A percentile compares a stretch with the other conserved stretches of the same genome.
These are phyloP conservation scores for Latrodectus elegans DNA, from an alignment of 2,888 invertebrate species.

Conservation along the genomic window DNA sequence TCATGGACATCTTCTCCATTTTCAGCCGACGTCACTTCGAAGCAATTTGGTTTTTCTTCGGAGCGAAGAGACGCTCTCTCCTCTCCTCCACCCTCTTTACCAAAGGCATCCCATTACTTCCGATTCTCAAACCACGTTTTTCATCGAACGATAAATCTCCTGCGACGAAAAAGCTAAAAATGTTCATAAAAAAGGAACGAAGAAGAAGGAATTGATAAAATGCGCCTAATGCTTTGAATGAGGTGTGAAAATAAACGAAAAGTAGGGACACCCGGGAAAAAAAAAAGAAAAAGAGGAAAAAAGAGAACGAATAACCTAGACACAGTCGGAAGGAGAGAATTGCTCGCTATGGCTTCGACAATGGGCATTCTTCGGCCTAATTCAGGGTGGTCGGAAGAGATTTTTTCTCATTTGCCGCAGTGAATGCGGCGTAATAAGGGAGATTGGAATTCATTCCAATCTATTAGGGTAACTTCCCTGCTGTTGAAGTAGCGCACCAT, in stretches of 20 bases:
- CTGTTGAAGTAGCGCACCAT: not conserved
- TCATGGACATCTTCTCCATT: no score
- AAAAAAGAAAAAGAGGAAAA: slow-evolving; percentile 8
- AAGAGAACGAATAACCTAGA: not conserved
- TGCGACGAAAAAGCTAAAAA: no score
- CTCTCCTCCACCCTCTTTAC: no score
- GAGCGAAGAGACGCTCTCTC: no score
- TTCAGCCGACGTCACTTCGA: no score
- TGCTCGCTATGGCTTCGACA: slow-evolving; percentile 25
- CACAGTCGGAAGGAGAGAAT: not conserved
- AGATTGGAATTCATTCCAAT: slow-evolving; percentile 51
- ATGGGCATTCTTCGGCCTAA: slow-evolving; percentile 44
- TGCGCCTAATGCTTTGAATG: no score
- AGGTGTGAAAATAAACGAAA: not conserved
- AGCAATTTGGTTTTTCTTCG: no score
- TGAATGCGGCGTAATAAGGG: slow-evolving; percentile 3
- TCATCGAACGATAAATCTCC: no score
- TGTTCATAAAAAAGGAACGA: no score
- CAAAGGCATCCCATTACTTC: no score
- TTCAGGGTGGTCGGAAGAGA: slow-evolving; percentile 43
- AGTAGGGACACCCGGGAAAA: not conserved
- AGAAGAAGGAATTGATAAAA: no score
- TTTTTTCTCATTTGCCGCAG: slow-evolving; percentile 35
- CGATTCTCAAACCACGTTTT: no score
- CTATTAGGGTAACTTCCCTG: slow-evolving; percentile 1